Evolutionary conservation across 1,140 invertebrate genomes (phyloP), one percentile per base, ranked within the genome.

Genomic region (Agrilus planipennis): DNA sequence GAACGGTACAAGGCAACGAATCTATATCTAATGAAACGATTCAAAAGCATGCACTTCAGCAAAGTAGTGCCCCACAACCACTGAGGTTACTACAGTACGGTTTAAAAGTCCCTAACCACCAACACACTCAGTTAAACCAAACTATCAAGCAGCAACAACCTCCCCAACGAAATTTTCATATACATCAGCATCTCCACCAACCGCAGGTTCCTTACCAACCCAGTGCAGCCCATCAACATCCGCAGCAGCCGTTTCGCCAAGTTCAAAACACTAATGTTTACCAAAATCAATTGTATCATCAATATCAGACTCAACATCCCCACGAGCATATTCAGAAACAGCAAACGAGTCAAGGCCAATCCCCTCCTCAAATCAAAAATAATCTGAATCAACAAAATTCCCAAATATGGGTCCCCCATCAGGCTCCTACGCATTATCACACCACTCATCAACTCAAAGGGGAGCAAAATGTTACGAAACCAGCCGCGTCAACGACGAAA

Each of bases 371-470:
- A 27, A 28, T 20, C 25, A 12, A 23, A 15, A 44, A 20, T 12
- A 34, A 38, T 7, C 16, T 53, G 29, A 36, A 20, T 6, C 49
- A 47, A 40, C 51, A 53, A 27, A 52, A 41, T 41, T 32, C 53
- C 11, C 55, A 55, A 47, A 50, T 50, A 22, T 54, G 56, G 54
- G 44, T 54, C 10, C 55, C 54, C 3, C 46, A 52, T 27, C 54
- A 54, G 39, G 42, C 47, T 2, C 49, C 53, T n/a, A 39, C 49
- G 2, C 52, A 56, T 38, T 54, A 56, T 27, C 55, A 57, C 22
- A 53, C 51, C 17, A 60, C 60, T 12, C 56, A 60, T 25, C 50
- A 62, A 36, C 49, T 50, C 9, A 61, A 64, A 40, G n/a, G 39
- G 12, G 39, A 47, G 38, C 23, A 25, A n/a, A 7, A 25, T 25